These are phyloP conservation scores for Reticulitermes speratus DNA, from an alignment of 1,140 invertebrate genomes.

Conservation along the genomic window DNA sequence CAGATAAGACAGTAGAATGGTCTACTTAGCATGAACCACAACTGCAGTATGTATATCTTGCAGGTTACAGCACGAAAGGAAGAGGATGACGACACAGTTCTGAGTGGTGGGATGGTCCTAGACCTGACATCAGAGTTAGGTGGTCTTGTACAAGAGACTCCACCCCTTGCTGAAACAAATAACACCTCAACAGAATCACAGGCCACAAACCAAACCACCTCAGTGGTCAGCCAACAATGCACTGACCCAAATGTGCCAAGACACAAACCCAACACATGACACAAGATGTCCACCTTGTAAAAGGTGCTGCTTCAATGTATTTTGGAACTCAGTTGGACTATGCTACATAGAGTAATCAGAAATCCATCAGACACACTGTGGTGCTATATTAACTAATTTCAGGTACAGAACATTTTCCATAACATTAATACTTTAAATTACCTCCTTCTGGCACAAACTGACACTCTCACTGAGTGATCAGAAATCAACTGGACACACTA, in stretches of 20 bases:
- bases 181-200: background rate
- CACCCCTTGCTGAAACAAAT: background rate
- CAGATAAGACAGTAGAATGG: no score
- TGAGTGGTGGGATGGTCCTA: slow-evolving; percentile 34
- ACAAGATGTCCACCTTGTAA: background rate
- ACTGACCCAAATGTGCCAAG: background rate
- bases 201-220: background rate
- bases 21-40: no score
- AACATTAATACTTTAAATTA: no score
- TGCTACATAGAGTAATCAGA: no score
- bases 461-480: no score
- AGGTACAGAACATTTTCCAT: no score
- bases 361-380: no score
- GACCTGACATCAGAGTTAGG: slow-evolving; percentile 36
- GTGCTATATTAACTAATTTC: no score
- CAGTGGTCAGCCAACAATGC: background rate
- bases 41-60: background rate
- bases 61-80: slow-evolving; percentile 34
- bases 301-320: background rate
- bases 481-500: no score
- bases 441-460: no score
- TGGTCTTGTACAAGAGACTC: background rate
- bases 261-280: background rate
- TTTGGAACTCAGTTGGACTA: no score
- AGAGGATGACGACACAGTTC: slow-evolving; percentile 28